Evolutionary conservation across 2,113 vertebrate species (phyloP), one percentile per base, ranked within the genome.

Genomic region (Penelope pileata): DNA sequence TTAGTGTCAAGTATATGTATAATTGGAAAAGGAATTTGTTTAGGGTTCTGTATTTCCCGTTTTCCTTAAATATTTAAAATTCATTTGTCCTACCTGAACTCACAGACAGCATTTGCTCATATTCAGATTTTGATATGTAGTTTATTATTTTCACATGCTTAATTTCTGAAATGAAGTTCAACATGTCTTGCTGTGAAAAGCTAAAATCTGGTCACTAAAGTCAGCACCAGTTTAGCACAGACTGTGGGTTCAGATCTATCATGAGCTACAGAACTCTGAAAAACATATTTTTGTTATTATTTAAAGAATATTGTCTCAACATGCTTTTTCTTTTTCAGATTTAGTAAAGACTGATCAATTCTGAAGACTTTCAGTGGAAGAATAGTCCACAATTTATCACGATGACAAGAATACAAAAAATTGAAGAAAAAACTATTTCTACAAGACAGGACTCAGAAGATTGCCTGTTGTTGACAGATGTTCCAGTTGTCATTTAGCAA

Each of bases 1-100:
- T 36, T 78, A 2, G 10, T 78, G 32, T 66, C 12, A 56, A 16
- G 89, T 90, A 53, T 29, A 51, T 50, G 92, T 95, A 93, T 87
- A 62, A 94, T 34, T 70, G 40, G 68, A 87, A 81, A 94, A 76
- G 30, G 40, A 94, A 56, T 80, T 91, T 80, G 83, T 36, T 72
- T 88, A 90, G 43, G 62, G 23, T 6, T 95, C 54, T 86, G 22
- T 59, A 81, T 91, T 91, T 78, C 11, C 4, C 6, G 59, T 91
- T 62, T 23, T 63, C 38, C 75, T 91, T 68, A 75, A 88, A 63
- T 24, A 45, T 7, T 63, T 38, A 88, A 79, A 70, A 75, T 78
- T 16, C 12, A 13, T 83, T 70, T 78, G 10, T 75, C 1, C 0
- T 48, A 14, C 32, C 21, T 32, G n/a, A 74, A 9, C 5, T 78